These are phyloP conservation scores for Opisthocomus hoazin DNA, from an alignment of 2,113 vertebrate genomes.

Conservation along the genomic window DNA sequence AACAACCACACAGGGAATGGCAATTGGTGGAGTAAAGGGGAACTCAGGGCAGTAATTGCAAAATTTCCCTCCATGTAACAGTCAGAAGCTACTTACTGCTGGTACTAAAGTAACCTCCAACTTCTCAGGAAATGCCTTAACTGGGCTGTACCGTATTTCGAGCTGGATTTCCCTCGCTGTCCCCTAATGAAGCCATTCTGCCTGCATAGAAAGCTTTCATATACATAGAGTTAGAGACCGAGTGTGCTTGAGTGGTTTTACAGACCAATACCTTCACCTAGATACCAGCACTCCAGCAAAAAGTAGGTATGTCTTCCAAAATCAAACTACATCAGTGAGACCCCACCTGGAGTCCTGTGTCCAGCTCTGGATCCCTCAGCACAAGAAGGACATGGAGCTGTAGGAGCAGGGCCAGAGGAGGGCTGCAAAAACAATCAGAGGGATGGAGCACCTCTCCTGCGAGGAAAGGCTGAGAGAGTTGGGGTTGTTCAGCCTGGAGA, in stretches of 20 bases:
- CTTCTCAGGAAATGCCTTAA: conserved; percentile 1
- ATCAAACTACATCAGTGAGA: not conserved
- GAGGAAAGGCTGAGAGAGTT: too few relatives aligned
- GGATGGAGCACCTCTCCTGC: too few relatives aligned
- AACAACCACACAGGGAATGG: not conserved
- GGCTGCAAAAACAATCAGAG: too few relatives aligned
- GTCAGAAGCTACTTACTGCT: not conserved
- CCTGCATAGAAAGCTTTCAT: not conserved
- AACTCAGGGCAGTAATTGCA: not conserved
- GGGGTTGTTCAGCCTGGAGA: too few relatives aligned
- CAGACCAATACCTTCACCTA: not conserved
- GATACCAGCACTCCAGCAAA: not conserved
- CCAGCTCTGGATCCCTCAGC: too few relatives aligned
- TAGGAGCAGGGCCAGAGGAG: too few relatives aligned
- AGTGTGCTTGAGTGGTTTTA: not conserved
- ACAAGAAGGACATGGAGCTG: too few relatives aligned
- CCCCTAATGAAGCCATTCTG: not conserved
- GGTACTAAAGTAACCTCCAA: not conserved
- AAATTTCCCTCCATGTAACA: not conserved
- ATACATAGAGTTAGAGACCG: accelerated
- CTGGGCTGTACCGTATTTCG: not conserved
- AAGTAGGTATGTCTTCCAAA: not conserved
- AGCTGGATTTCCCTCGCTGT: not conserved
- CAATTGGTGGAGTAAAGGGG: not conserved
- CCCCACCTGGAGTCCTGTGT: too few relatives aligned